A percentile compares a stretch with the other conserved stretches of the same genome.
Evolutionary conservation across 2,113 vertebrate species (phyloP).

Genomic region (Rana temporaria): DNA sequence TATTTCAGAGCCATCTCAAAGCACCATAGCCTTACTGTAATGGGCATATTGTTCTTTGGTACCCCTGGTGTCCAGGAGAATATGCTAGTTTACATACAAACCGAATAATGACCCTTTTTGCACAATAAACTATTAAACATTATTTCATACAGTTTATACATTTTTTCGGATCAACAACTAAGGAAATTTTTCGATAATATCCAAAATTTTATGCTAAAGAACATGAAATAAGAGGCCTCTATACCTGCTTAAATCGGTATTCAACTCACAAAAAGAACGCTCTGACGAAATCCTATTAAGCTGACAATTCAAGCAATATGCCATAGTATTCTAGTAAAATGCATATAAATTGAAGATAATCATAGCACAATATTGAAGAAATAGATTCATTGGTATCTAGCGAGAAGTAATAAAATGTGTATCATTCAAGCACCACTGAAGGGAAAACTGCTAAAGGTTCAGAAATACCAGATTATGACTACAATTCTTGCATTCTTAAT

Average conservation of each 20-base stretch:
- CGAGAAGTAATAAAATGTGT: conserved; percentile 48
- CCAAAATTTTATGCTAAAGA: too few relatives aligned
- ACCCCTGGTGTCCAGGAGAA: too few relatives aligned
- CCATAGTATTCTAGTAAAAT: conserved; percentile 40
- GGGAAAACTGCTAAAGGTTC: conserved; percentile 32
- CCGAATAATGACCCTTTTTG: too few relatives aligned
- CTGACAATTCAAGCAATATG: conserved; percentile 51
- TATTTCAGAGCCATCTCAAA: too few relatives aligned
- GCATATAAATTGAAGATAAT: conserved; percentile 51
- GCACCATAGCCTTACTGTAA: too few relatives aligned
- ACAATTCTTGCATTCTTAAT: conserved; percentile 22
- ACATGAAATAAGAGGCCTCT: not conserved
- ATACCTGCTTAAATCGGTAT: conserved; percentile 7
- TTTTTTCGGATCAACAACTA: too few relatives aligned
- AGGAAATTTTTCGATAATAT: too few relatives aligned
- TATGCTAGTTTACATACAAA: too few relatives aligned
- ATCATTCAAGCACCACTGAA: conserved; percentile 47
- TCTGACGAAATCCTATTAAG: conserved; percentile 41
- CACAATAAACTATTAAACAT: too few relatives aligned
- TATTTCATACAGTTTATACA: too few relatives aligned
- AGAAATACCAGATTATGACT: conserved; percentile 34
- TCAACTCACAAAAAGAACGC: conserved; percentile 30
- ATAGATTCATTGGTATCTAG: conserved; percentile 49
- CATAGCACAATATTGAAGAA: conserved; percentile 51
- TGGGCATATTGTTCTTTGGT: too few relatives aligned